Base-by-base conservation (phyloP, 2,888 invertebrate genomes). In the Agelastica alni region DNA sequence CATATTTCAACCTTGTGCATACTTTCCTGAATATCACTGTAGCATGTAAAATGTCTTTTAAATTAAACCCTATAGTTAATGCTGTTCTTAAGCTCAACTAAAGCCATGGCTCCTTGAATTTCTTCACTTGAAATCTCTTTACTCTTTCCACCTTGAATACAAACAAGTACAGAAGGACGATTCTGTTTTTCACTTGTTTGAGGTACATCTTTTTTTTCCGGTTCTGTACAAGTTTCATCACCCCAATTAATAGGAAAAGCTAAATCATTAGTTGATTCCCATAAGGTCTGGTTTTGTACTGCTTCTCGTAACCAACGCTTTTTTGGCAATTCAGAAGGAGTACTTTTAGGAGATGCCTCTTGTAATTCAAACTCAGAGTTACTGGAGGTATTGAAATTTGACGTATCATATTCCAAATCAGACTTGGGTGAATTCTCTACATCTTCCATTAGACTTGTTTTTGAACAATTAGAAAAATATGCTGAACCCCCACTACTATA, bases 241-340 rank as follows among this genome's bases (percentile, higher is more conserved):
- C 68, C 77, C 81, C 81, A 81, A 60, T 80, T 77, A 12, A 82
- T 67, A 4, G 81, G 81, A 60, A 77, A 78, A 1, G 81, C 82
- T 20, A 82, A 63, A 47, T 80, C 80, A 46, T 78, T 78, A 16
- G 68, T 70, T 3, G 71, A 70, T 51, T 75, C 73, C 70, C 71
- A 70, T n/a, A 66, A 61, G 51, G 73, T 72, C 51, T 72, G 70
- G 39, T 74, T 71, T 52, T 73, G 70, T 2, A 68, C 63, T 2
- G 82, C 83, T 69, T 83, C 83, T 1, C 82, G 74, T 9, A 84
- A 68, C 84, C 84, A 84, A 14, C 83, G 77, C 66, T 84, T 84
- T 68, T 85, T 85, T 12, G 84, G 84, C 60, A 70, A 55, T 53
- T 69, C 69, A 4, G 66, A 66, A 22, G 64, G 63, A 18, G 60